Conservation (phyloP, 2,888 invertebrate species). For the Hartigia nigra region DNA sequence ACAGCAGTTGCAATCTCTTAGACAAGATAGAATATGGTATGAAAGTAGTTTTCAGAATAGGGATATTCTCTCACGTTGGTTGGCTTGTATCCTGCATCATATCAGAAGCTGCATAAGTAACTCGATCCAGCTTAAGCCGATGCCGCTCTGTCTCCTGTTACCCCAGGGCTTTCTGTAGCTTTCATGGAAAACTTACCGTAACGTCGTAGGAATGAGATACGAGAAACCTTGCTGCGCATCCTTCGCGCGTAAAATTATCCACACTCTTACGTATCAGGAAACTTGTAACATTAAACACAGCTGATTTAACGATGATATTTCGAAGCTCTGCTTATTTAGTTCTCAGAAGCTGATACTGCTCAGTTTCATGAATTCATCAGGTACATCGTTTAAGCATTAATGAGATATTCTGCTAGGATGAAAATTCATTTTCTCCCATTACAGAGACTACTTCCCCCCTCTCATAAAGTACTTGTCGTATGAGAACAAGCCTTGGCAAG, state of each 20-base stretch:
- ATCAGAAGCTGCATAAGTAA: conserved; percentile 5
- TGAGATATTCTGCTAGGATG: too few species aligned
- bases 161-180: not conserved
- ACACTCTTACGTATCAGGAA: not conserved
- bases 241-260: not conserved
- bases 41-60: not conserved
- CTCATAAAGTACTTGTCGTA: too few species aligned
- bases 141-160: conserved; percentile 5
- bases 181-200: not conserved
- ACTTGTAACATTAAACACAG: not conserved
- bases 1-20: not conserved
- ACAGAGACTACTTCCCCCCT: not conserved
- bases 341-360: too few species aligned
- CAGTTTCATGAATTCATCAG: too few species aligned
- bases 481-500: not conserved
- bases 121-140: conserved; percentile 4
- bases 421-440: not conserved
- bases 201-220: not conserved
- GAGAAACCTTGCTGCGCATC: not conserved
- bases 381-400: too few species aligned
- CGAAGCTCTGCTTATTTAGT: not conserved
- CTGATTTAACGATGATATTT: not conserved
- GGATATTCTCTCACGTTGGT: not conserved
- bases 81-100: not conserved
- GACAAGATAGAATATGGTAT: not conserved